phyloP scores from a whole-genome alignment of 2,113 vertebrate species.

The Protobothrops mucrosquamatus region DNA sequence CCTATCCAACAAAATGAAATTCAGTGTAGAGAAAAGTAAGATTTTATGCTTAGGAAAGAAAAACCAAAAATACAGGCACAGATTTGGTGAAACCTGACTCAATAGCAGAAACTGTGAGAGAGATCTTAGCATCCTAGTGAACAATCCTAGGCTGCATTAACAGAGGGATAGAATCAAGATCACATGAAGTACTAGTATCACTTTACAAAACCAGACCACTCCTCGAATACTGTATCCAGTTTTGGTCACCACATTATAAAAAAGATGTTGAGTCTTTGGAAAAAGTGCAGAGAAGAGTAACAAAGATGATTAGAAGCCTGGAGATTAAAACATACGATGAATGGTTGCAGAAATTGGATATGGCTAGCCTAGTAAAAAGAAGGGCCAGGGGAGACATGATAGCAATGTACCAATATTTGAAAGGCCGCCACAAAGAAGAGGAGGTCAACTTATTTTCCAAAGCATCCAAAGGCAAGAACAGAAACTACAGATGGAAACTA shows the following conservation, averaged over 20 bases:
- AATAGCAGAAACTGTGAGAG: too few relatives aligned
- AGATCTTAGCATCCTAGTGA: too few relatives aligned
- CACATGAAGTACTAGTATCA: too few relatives aligned
- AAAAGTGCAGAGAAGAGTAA: neutral
- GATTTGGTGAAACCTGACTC: too few relatives aligned
- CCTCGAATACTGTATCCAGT: neutral
- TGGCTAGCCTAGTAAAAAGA: neutral
- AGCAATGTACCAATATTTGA: neutral
- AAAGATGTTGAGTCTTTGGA: neutral
- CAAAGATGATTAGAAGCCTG: neutral
- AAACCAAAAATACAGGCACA: too few relatives aligned
- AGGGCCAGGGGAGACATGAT: neutral
- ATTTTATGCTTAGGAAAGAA: too few relatives aligned
- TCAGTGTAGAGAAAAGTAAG: too few relatives aligned
- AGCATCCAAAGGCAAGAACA: neutral
- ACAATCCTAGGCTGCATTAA: too few relatives aligned
- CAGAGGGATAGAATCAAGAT: too few relatives aligned
- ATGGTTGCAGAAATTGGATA: neutral
- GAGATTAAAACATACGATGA: neutral
- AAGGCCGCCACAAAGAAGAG: neutral
- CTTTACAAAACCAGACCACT: too few relatives aligned
- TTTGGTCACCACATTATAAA: neutral
- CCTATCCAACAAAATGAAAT: too few relatives aligned
- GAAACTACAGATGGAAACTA: neutral
- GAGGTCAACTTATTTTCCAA: neutral